phyloP scores from a whole-genome alignment of 2,888 invertebrate genomes.

The Rhingia rostrata region DNA sequence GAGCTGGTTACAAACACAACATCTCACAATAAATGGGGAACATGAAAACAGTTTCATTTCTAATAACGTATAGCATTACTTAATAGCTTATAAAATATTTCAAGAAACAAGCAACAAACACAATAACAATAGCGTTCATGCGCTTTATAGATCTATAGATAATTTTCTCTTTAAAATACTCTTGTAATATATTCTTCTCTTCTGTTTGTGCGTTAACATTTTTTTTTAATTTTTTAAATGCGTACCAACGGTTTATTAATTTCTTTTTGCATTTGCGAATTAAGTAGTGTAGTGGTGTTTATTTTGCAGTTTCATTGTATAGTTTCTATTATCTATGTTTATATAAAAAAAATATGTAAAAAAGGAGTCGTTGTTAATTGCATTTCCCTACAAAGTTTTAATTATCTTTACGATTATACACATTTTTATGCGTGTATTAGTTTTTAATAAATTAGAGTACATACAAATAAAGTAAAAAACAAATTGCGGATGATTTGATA shows the following conservation, averaged over 20 bases:
- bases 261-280: conserved; percentile 3
- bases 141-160: neutral
- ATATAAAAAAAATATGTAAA: conserved; percentile 7
- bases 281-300: neutral
- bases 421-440: neutral
- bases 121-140: conserved; percentile 18
- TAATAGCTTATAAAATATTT: conserved; percentile 20
- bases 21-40: conserved; percentile 17
- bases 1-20: conserved; percentile 33
- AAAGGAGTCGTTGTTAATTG: conserved; percentile 51
- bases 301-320: conserved; percentile 19
- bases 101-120: conserved; percentile 22
- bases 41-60: conserved; percentile 19
- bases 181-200: neutral
- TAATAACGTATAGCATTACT: conserved; percentile 14
- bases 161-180: conserved; percentile 22
- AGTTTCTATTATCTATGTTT: conserved; percentile 6
- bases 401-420: neutral
- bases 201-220: conserved; percentile 5
- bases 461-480: conserved; percentile 10
- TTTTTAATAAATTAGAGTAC: conserved; percentile 18
- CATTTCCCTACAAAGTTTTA: conserved; percentile 22
- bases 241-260: neutral
- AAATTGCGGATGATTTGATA: conserved; percentile 24
- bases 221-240: too few species aligned